Conservation (phyloP, 1,140 invertebrate genomes). For the Drosophila funebris region DNA sequence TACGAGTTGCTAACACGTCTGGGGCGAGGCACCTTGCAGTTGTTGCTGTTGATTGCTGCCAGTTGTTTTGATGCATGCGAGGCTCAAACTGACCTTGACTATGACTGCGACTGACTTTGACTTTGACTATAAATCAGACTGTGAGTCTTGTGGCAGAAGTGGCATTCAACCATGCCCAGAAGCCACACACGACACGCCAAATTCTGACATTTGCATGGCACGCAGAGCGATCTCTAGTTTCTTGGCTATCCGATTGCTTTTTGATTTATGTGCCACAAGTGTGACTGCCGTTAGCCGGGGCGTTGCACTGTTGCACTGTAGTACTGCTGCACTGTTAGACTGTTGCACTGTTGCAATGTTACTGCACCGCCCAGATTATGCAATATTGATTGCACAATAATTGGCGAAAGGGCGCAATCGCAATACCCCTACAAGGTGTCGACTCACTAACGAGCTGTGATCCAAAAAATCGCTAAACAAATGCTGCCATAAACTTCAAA, state of each 20-base stretch:
- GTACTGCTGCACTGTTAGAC: conserved; percentile 24
- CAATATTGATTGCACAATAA: conserved; percentile 82
- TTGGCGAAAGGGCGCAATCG: conserved; percentile 77
- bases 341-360: conserved; percentile 31
- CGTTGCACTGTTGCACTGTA: conserved; percentile 43
- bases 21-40: conserved; percentile 76
- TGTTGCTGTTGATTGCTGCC: conserved; percentile 57
- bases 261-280: conserved; percentile 80
- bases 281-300: conserved; percentile 77
- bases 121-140: conserved; percentile 13
- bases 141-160: conserved; percentile 56
- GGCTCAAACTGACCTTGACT: conserved; percentile 71
- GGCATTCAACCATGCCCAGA: conserved; percentile 67
- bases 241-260: conserved; percentile 36
- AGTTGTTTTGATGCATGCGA: conserved; percentile 76
- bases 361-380: conserved; percentile 63
- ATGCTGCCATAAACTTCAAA: conserved; percentile 76
- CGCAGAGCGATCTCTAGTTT: conserved; percentile 47
- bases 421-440: conserved; percentile 74
- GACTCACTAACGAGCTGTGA: conserved; percentile 75
- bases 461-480: conserved; percentile 62
- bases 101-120: conserved; percentile 56
- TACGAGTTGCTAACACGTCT: conserved; percentile 70
- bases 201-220: conserved; percentile 77
- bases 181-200: conserved; percentile 78